phyloP scores from a whole-genome alignment of 2,888 invertebrate species.

The Hermaeophaga mercurialis region DNA sequence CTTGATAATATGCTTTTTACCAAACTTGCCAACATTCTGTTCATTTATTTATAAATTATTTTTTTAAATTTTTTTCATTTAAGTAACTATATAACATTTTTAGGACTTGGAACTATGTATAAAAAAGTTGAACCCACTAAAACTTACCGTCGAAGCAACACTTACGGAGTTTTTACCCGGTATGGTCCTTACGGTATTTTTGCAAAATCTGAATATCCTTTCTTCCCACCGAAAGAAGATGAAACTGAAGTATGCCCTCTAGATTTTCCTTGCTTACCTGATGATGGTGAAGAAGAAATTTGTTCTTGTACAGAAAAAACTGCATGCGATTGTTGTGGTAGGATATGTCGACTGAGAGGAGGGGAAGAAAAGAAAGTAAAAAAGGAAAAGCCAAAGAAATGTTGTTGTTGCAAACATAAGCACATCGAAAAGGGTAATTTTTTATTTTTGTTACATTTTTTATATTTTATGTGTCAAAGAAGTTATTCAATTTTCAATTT shows the following conservation, averaged over 20 bases:
- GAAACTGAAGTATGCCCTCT: not conserved
- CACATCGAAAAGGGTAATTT: not conserved
- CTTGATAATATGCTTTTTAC: no score
- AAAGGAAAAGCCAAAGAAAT: not conserved
- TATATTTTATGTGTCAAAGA: no score
- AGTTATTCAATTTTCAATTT: no score
- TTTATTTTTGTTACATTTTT: no score
- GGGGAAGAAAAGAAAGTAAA: not conserved
- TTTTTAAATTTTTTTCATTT: not conserved
- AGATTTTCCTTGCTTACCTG: slow-evolving; percentile 2
- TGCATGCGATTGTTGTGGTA: not conserved
- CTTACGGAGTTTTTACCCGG: slow-evolving; percentile 49
- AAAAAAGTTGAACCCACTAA: slow-evolving; percentile 42
- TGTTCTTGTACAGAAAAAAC: not conserved
- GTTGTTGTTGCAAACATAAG: not conserved
- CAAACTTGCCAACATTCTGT: no score
- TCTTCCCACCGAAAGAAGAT: slow-evolving; percentile 35
- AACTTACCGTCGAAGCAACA: slow-evolving; percentile 50
- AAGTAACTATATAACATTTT: no score
- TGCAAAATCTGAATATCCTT: slow-evolving; percentile 43
- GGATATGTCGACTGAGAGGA: not conserved
- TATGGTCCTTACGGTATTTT: slow-evolving; percentile 52
- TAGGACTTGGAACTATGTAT: slow-evolving; percentile 49
- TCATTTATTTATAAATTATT: no score
- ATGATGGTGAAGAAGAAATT: not conserved